These are phyloP conservation scores for Microtus ochrogaster DNA, from an alignment of 2,113 vertebrate genomes.

Conservation along the genomic window DNA sequence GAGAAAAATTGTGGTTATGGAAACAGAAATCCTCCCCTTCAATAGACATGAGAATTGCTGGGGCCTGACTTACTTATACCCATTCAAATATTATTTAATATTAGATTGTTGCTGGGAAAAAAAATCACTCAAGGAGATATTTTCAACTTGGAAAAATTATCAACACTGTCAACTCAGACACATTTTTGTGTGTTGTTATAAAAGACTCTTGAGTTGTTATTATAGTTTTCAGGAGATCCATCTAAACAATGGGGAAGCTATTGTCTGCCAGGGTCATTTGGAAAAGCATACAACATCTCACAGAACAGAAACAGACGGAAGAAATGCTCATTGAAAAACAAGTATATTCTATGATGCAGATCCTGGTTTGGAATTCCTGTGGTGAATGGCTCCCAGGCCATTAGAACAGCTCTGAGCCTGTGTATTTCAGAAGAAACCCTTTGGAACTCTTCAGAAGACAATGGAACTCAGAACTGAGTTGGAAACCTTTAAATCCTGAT, in stretches of 20 bases:
- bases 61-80: background rate
- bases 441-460: constrained; percentile 51
- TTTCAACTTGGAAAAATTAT: constrained; percentile 33
- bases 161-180: constrained; percentile 7
- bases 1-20: constrained; percentile 44
- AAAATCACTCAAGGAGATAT: constrained; percentile 53
- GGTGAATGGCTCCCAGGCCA: background rate
- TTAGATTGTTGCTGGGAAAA: background rate
- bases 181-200: background rate
- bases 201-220: constrained; percentile 15
- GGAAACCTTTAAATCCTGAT: constrained; percentile 57
- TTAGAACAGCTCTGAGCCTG: background rate
- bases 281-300: background rate
- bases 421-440: constrained; percentile 12
- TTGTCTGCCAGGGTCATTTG: background rate
- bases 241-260: background rate
- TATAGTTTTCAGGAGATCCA: background rate
- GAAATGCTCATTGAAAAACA: background rate
- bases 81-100: constrained; percentile 30
- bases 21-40: constrained; percentile 43
- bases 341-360: background rate
- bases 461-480: constrained; percentile 19
- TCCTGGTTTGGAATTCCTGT: constrained; percentile 27
- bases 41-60: constrained; percentile 61
- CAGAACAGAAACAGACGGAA: constrained; percentile 30